Evolutionary conservation across 2,797 vertebrate species (phyloP).

Genomic region (Corythornis leucogaster): DNA sequence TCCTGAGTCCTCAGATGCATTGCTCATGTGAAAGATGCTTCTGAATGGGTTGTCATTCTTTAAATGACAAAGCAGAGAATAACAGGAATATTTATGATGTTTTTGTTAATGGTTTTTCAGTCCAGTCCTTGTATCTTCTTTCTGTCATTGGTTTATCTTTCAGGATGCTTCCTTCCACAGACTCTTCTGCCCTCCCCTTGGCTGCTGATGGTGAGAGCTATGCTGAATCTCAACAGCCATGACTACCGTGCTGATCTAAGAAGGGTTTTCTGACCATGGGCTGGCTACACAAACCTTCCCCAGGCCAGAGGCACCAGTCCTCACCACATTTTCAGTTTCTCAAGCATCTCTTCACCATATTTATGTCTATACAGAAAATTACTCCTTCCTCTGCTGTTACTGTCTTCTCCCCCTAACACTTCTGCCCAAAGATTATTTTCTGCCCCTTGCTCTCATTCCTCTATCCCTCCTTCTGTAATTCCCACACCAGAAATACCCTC

Average conservation of each 20-base stretch:
- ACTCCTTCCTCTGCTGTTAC: rapidly evolving
- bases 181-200: not conserved
- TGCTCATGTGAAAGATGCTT: not conserved
- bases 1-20: not conserved
- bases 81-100: not conserved
- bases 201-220: not conserved
- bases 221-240: not conserved
- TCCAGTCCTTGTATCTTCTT: not conserved
- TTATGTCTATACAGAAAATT: not conserved
- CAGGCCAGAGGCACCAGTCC: not conserved
- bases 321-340: not conserved
- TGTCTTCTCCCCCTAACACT: not conserved
- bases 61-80: not conserved
- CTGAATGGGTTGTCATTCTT: not conserved
- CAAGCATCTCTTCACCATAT: not conserved
- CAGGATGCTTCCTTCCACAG: not conserved
- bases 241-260: not conserved
- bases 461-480: not conserved
- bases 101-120: not conserved
- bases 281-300: not conserved
- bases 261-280: not conserved
- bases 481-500: constrained; percentile 2
- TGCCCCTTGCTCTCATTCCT: not conserved
- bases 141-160: not conserved
- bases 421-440: not conserved